A percentile compares a stretch with the other conserved stretches of the same genome.
phyloP scores from a whole-genome alignment of 92 coral and sea anemone genomes.

The Actinostola sp. region DNA sequence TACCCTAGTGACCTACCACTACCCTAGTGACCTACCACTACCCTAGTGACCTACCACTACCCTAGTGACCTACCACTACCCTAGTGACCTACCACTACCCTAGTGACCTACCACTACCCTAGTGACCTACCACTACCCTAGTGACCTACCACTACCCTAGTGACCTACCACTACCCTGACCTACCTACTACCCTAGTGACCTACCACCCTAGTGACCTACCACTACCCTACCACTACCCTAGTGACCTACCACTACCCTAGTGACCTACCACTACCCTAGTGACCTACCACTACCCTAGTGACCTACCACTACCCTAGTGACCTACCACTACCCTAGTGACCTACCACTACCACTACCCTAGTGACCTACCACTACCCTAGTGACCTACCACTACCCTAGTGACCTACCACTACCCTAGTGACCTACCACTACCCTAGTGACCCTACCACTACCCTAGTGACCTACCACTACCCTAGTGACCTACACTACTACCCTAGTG shows the following conservation, averaged over 20 bases:
- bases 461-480: not conserved
- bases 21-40: constrained; percentile 50
- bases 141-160: constrained; percentile 44
- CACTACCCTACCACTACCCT: constrained; percentile 21
- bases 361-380: not conserved
- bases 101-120: not conserved
- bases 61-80: not conserved
- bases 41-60: too few relatives aligned
- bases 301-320: not conserved
- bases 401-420: not conserved
- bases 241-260: not conserved
- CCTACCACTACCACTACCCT: not conserved
- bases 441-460: not conserved
- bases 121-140: not conserved
- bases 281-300: not conserved
- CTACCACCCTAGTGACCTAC: constrained; percentile 25
- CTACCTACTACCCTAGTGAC: constrained; percentile 49
- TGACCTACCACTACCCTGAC: not conserved
- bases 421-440: too few relatives aligned
- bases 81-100: constrained; percentile 61
- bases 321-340: too few relatives aligned
- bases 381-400: constrained; percentile 44
- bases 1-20: not conserved
- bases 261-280: constrained; percentile 73
- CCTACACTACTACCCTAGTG: constrained; percentile 30